Evolutionary conservation across 1,140 invertebrate species (phyloP), one percentile per base, ranked within the genome.

Genomic region (Cepaea nemoralis): DNA sequence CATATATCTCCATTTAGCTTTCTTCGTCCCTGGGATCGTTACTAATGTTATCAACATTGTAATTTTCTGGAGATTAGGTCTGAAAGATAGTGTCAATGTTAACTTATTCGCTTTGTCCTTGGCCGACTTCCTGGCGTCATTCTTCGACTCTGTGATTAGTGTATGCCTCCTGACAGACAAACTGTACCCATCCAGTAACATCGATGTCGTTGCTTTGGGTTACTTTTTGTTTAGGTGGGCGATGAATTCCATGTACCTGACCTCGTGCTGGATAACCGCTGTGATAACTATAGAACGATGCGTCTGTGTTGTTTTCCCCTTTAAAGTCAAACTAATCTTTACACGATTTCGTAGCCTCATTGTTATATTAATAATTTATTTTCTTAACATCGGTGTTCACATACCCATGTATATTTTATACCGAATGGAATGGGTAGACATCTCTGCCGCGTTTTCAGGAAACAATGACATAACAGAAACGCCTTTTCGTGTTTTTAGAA

Each of bases 241-340:
- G 8, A 16, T 24, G 69, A 40, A 70, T 42, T 6, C 24, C 40
- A 24, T 31, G 37, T 70, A 40, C n/a, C 33, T 70, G 1, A 39
- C 27, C 1, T 70, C 33, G 1, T 70, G 69, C 24, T 70, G 69
- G 69, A 70, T 70, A 1, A 70, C 35, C 24, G 39, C 35, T 6
- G 16, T 39, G 8, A 70, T 70, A 24, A 39, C 69, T 42, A 19
- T 42, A 24, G 69, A 70, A 39, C 3, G 69, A 42, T 70, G 35
- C 40, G 39, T 70, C n/a, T 70, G 69, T 40, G 69, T 70, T 14
- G 69, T 70, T 24, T 70, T n/a, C 40, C 33, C 69, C 1, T 70
- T 70, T 5, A 70, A 39, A 22, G 69, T 70, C 22, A 70, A 70
- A 19, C 37, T 40, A 10, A 31, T 70, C 37, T 70, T 70, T 24